Evolutionary conservation across 2,113 vertebrate genomes (phyloP), one percentile per base, ranked within the genome.

Genomic region (Cariama cristata): DNA sequence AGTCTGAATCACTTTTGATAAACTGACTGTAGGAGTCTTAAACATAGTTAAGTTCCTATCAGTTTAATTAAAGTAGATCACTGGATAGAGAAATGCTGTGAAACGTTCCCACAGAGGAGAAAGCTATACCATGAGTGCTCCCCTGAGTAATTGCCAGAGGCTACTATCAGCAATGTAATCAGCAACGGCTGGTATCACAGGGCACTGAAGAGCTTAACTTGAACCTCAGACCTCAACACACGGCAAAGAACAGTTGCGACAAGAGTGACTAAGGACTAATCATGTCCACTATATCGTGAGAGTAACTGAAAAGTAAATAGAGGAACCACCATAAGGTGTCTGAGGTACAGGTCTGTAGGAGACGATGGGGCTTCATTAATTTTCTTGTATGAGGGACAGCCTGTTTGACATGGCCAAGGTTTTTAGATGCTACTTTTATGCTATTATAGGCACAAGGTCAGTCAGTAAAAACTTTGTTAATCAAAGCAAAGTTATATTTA

Each of bases 21-120:
- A 75, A 73, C 44, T 79, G 44, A 52, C 22, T 49, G 59, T 22
- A 64, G 35, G 38, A 89, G 44, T 75, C 35, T 87, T 56, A 84
- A 77, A 55, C 21, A 13, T 27, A 73, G 44, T 67, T 68, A 79
- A 76, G 59, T 73, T 96, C 68, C 50, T 92, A 97, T 87, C 60
- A 56, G 22, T 93, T 96, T 95, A 95, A 96, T 97, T 94, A 68
- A 94, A 93, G 32, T 67, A 77, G 64, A 93, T 89, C 26, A 47
- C n/a, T 74, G 27, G 42, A 42, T 82, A 87, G 52, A 74, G 63
- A 88, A 74, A 56, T 32, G 17, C 45, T 83, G 67, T 49, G 63
- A 84, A 92, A 88, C 69, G 59, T 26, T 96, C 49, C 79, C 79
- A 53, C 2, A 38, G 47, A 59, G 11, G 63, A 88, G 90, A 93